A percentile compares a stretch with the other conserved stretches of the same genome.
Evolutionary conservation across 2,797 vertebrate species (phyloP).

Genomic region (Xiphophorus birchmanni): DNA sequence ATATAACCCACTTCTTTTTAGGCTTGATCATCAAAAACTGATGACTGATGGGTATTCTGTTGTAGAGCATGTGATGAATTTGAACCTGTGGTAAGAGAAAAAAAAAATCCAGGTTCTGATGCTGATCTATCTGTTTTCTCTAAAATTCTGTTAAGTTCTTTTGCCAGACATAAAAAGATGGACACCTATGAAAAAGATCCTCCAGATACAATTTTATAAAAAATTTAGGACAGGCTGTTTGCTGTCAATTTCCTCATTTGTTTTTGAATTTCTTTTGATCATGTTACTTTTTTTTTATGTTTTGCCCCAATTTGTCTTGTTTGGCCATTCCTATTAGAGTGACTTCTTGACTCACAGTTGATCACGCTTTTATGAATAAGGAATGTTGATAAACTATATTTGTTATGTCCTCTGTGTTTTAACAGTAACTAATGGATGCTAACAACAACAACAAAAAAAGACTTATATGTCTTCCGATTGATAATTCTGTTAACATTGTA

Average conservation of each 20-base stretch:
- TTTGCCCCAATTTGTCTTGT: neutral
- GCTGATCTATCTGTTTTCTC: neutral
- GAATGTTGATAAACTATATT: neutral
- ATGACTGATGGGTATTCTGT: neutral
- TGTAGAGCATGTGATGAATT: neutral
- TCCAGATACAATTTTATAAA: no score
- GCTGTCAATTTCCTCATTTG: neutral
- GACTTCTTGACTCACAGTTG: neutral
- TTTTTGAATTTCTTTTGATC: neutral
- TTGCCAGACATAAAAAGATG: neutral
- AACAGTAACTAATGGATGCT: neutral
- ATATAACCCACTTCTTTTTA: no score
- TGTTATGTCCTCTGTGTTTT: neutral
- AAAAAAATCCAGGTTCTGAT: neutral
- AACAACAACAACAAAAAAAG: neutral
- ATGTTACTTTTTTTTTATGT: neutral
- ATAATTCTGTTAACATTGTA: constrained; percentile 7
- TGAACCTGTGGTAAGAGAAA: neutral
- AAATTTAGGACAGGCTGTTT: no score
- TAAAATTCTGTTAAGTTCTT: neutral
- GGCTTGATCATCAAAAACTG: no score
- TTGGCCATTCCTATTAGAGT: neutral
- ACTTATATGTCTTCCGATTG: neutral
- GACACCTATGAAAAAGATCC: neutral
- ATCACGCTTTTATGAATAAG: neutral